phyloP scores from a whole-genome alignment of 1,140 invertebrate species.

The Drosophila lini region DNA sequence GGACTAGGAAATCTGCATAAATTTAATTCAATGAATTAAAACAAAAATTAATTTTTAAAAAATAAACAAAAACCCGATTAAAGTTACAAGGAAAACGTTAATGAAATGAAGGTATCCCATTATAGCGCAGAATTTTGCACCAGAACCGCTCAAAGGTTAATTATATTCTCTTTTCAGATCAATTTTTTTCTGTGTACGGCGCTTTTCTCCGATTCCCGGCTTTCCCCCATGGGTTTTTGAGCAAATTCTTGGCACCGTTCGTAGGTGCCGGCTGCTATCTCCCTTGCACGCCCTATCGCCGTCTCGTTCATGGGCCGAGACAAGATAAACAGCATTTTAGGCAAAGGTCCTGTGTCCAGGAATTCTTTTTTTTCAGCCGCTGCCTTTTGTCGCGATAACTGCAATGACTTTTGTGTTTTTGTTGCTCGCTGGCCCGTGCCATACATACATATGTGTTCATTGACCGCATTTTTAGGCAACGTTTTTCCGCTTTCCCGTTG shows the following conservation, averaged over 20 bases:
- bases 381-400: constrained; percentile 57
- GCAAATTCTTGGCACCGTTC: constrained; percentile 59
- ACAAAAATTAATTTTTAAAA: not conserved
- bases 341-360: constrained; percentile 68
- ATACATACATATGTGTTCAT: constrained; percentile 67
- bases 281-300: constrained; percentile 16
- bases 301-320: constrained; percentile 36
- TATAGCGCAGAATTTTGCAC: not conserved
- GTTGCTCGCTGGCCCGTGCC: constrained; percentile 33
- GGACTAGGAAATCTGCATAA: not conserved
- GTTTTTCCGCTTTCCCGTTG: constrained; percentile 23
- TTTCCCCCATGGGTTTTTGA: constrained; percentile 4
- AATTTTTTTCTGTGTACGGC: not conserved
- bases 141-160: too few relatives aligned
- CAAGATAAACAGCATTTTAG: constrained; percentile 81
- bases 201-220: constrained; percentile 6
- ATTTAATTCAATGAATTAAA: not conserved
- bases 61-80: too few relatives aligned
- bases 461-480: constrained; percentile 64
- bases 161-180: too few relatives aligned
- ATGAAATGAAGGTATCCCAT: not conserved
- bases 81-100: too few relatives aligned
- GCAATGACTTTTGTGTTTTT: constrained; percentile 36
- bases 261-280: constrained; percentile 32
- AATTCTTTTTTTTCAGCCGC: constrained; percentile 34